Conservation (phyloP, 2,113 vertebrate genomes). For the Paralichthys olivaceus region DNA sequence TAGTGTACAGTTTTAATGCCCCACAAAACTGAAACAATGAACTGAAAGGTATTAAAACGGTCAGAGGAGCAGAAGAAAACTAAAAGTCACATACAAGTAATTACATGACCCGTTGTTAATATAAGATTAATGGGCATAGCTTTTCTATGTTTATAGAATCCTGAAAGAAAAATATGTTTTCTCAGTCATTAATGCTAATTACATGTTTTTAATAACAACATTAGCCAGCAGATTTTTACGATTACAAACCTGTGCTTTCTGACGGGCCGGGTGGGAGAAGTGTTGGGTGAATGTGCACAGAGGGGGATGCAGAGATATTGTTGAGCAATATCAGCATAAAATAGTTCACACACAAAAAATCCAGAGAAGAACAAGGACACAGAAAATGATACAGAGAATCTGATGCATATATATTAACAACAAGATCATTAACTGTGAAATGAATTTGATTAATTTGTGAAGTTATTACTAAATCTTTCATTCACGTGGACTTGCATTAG, state of each 20-base stretch:
- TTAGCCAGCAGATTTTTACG: constrained; percentile 39
- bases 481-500: background rate
- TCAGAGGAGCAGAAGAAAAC: too few relatives aligned
- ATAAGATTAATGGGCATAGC: background rate
- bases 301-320: background rate
- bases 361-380: constrained; percentile 14
- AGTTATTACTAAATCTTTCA: constrained; percentile 14
- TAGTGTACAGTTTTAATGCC: too few relatives aligned
- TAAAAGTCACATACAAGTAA: too few relatives aligned
- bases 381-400: constrained; percentile 9
- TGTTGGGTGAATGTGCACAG: constrained; percentile 3
- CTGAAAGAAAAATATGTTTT: constrained; percentile 15
- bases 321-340: background rate
- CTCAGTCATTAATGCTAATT: constrained; percentile 43
- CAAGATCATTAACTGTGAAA: background rate
- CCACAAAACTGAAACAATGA: background rate
- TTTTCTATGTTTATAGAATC: background rate
- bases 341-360: background rate
- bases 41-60: too few relatives aligned
- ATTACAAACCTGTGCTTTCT: constrained; percentile 16
- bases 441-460: constrained; percentile 24
- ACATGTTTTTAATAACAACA: constrained; percentile 56
- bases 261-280: constrained; percentile 6
- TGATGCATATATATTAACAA: background rate
- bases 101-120: background rate